Percentiles rank a stretch among this genome's conserved stretches.
Evolutionary conservation across 2,888 invertebrate species (phyloP).

Genomic region (Ormyrus labotus): DNA sequence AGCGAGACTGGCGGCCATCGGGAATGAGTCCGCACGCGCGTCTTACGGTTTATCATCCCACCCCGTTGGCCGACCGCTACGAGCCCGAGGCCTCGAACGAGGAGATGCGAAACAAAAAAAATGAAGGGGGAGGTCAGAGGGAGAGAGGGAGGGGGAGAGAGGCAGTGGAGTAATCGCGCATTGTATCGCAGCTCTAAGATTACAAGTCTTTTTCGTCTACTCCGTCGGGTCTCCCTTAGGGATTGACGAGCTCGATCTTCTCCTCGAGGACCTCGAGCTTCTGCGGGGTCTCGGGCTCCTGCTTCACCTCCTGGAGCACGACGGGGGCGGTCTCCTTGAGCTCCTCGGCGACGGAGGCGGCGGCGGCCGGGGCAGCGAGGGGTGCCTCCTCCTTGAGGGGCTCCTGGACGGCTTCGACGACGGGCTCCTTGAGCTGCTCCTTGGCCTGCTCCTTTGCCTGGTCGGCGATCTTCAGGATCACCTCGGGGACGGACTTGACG

Average conservation of each 20-base stretch:
- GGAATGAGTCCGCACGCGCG: conserved; percentile 31
- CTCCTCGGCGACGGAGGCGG: background rate
- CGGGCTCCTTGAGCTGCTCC: conserved; percentile 48
- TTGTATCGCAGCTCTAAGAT: conserved; percentile 41
- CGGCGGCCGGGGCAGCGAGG: background rate
- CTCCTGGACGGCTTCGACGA: conserved; percentile 43
- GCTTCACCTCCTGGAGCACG: conserved; percentile 5
- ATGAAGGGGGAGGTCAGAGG: background rate
- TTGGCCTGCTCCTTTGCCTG: conserved; percentile 59
- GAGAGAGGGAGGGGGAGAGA: background rate
- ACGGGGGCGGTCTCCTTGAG: conserved; percentile 24
- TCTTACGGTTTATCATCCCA: conserved; percentile 61
- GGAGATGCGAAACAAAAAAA: background rate
- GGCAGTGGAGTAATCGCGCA: conserved; percentile 21
- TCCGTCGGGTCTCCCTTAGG: conserved; percentile 1
- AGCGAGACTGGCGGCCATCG: conserved; percentile 53
- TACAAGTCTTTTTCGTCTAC: background rate
- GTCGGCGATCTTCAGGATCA: conserved; percentile 74
- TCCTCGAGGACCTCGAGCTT: conserved; percentile 32
- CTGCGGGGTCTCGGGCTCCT: conserved; percentile 18
- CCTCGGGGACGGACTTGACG: conserved; percentile 56
- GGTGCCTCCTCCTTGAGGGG: conserved; percentile 31
- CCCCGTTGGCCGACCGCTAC: conserved; percentile 64
- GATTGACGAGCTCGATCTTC: conserved; percentile 39
- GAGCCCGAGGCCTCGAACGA: conserved; percentile 62